Evolutionary conservation across 2,113 vertebrate genomes (phyloP).

Genomic region (Poecile atricapillus): DNA sequence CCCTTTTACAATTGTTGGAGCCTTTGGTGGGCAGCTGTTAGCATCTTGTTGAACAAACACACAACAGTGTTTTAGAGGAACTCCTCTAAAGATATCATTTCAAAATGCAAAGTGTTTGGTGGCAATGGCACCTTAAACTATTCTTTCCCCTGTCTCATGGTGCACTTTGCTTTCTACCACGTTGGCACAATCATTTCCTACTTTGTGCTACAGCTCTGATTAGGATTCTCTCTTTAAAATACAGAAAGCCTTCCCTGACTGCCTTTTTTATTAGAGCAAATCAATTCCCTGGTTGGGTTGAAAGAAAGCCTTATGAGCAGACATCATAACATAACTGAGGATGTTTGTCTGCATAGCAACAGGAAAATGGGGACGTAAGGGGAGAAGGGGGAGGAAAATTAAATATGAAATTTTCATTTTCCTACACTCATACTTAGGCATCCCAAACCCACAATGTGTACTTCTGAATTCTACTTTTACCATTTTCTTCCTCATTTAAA

Average conservation of each 20-base stretch:
- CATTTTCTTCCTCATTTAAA: background rate
- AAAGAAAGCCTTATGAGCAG: background rate
- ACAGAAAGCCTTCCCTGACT: background rate
- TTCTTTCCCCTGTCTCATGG: background rate
- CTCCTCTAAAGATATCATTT: background rate
- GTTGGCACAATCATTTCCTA: background rate
- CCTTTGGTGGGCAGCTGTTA: constrained; percentile 48
- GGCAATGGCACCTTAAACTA: background rate
- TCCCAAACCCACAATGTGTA: background rate
- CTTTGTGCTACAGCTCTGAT: background rate
- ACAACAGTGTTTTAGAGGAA: constrained; percentile 17
- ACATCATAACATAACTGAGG: background rate
- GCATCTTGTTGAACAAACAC: constrained; percentile 33
- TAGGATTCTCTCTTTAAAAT: background rate
- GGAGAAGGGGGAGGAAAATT: background rate
- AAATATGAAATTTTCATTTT: background rate
- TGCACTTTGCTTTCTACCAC: background rate
- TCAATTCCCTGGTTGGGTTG: background rate
- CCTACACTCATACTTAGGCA: background rate
- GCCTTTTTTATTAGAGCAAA: constrained; percentile 4
- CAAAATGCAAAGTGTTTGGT: constrained; percentile 6
- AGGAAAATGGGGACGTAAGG: background rate
- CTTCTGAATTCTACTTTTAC: constrained; percentile 9
- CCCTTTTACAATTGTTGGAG: constrained; percentile 17
- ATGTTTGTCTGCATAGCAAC: background rate